Percentiles rank a stretch among this genome's conserved stretches.
These are phyloP conservation scores for Sterrhoptilus dennistouni DNA, from an alignment of 2,113 vertebrate species.

Conservation along the genomic window DNA sequence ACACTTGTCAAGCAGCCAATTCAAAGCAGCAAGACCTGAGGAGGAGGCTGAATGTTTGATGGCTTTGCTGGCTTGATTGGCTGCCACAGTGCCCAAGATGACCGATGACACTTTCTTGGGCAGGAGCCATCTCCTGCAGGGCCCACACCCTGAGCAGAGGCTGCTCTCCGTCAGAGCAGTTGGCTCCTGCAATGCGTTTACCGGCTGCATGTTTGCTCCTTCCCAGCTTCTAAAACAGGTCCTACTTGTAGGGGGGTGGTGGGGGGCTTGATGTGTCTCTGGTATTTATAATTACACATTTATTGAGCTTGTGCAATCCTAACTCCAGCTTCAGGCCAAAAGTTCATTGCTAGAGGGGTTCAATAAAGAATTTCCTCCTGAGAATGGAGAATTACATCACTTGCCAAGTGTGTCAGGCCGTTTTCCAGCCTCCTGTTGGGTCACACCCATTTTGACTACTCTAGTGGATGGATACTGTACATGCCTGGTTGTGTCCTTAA, in stretches of 20 bases:
- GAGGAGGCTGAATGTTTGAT: constrained; percentile 31
- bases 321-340: constrained; percentile 61
- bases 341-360: constrained; percentile 62
- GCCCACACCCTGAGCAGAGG: constrained; percentile 16
- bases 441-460: constrained; percentile 20
- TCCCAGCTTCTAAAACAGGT: constrained; percentile 34
- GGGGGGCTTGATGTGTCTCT: background rate
- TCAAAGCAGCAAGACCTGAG: constrained; percentile 52
- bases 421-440: constrained; percentile 38
- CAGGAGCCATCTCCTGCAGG: constrained; percentile 48
- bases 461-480: background rate
- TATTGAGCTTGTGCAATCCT: constrained; percentile 58
- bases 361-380: constrained; percentile 58
- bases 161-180: background rate
- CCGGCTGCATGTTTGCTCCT: background rate
- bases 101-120: constrained; percentile 50
- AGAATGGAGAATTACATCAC: constrained; percentile 46
- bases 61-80: constrained; percentile 16
- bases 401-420: constrained; percentile 56
- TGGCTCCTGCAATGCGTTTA: background rate
- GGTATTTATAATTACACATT: constrained; percentile 61
- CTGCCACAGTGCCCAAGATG: constrained; percentile 29
- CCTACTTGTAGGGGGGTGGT: background rate
- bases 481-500: background rate
- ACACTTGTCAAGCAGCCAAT: constrained; percentile 47